Evolutionary conservation across 2,113 vertebrate genomes (phyloP), one percentile per base, ranked within the genome.

Genomic region (Sterrhoptilus dennistouni): DNA sequence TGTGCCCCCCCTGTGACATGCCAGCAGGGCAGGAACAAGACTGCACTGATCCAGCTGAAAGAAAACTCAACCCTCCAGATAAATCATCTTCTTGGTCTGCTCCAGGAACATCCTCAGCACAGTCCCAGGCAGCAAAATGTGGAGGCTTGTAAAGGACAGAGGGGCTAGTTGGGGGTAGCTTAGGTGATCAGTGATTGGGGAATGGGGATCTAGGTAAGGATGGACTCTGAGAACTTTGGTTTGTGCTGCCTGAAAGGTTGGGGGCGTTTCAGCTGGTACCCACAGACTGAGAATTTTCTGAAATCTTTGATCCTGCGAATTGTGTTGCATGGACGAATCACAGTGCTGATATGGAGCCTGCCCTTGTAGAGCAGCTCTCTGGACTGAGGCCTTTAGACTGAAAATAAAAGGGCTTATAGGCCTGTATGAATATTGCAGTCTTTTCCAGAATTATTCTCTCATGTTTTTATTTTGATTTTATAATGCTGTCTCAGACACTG

Each of bases 381-480:
- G 11, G 66, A 63, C 75, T 54, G 66, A 80, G 66, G 65, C 70
- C 42, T 86, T 28, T 28, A 63, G 47, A 31, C 63, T 90, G 63
- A 69, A 91, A 93, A 87, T 63, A 44, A 85, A 85, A 90, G 21
- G 10, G 35, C 42, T 94, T 25, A 8, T 57, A 83, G 74, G 29
- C 29, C 42, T 85, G 63, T 23, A 36, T 92, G 25, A 54, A 61
- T 89, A 50, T 59, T 90, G 13, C 47, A 69, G 29, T 61, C 33
- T 88, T 95, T 93, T 78, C 63, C 40, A 74, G 89, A 5, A 29
- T 52, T 61, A 14, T 75, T 76, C 50, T 35, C 38, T 80, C 49
- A 65, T 21, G 47, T 61, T 86, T 92, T 88, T 25, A 59, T 85
- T 91, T 86, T 85, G 25, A 47, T 75, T 21, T 93, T 87, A 29